Base-by-base conservation (phyloP, 2,113 vertebrate genomes). In the Xenus cinereus region DNA sequence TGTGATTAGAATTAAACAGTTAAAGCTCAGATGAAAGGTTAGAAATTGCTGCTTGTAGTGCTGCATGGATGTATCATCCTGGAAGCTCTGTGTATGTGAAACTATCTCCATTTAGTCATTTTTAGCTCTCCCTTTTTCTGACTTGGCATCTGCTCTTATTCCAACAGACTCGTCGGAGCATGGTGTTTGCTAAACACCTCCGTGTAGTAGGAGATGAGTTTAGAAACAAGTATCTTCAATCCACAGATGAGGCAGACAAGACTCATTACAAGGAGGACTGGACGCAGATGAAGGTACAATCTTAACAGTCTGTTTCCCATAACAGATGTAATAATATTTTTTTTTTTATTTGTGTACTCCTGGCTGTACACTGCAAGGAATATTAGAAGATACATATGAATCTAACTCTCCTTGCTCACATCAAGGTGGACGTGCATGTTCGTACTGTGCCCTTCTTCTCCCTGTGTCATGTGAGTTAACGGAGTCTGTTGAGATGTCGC, bases 121-220 rank as follows among this genome's bases (percentile, higher is more conserved):
- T 90, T 63, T 48, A 39, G 30, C 56, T 75, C 30, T 93, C 12
- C 57, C 10, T 90, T 66, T 81, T 93, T 28, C 63, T 46, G 32
- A 68, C 30, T 76, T 4, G 0, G 30, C 39, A 22, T 33, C 63
- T 76, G 83, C 66, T 90, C 33, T 68, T 63, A 4, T 20, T 76
- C 62, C 5, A 20, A 23, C 92, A 99, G 99, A 99, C 99, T 10
- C 98, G 99, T 7, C 98, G 99, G 84, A 99, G 99, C 95, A 99
- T 99, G 99, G 99, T 99, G 84, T 99, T 99, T 14, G 98, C 99
- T 54, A 99, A 98, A 85, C 99, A 99, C 96, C 98, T 99, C 59
- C 98, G 99, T 20, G 88, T 98, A 2, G 98, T 99, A 32, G 99
- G 99, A 6, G 99, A 99, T 0, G 95, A 98, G 48, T 99, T 99